These are phyloP conservation scores for Lepisosteus oculatus DNA, from an alignment of 2,113 vertebrate genomes.

Conservation along the genomic window DNA sequence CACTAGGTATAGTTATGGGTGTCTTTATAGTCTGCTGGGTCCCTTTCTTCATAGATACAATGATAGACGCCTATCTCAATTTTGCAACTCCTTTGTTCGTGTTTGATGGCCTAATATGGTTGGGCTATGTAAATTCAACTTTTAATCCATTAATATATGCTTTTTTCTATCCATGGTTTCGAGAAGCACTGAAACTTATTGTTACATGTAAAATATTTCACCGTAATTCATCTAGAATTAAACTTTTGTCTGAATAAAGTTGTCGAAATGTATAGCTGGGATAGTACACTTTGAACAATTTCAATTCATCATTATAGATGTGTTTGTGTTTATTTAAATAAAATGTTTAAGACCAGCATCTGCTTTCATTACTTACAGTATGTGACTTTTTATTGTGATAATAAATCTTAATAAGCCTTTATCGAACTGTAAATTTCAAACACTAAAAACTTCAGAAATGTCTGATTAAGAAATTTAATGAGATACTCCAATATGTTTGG, in stretches of 20 bases:
- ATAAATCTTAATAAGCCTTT: no score
- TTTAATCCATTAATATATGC: constrained; percentile 22
- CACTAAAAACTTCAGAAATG: no score
- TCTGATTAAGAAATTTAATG: no score
- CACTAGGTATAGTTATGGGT: constrained; percentile 11
- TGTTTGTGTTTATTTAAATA: no score
- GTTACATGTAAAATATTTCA: constrained; percentile 10
- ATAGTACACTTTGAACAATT: no score
- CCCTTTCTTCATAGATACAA: constrained; percentile 14
- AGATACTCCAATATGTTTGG: no score
- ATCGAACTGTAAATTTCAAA: no score
- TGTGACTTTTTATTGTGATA: no score
- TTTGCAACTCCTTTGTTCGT: constrained; percentile 7
- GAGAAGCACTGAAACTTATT: constrained; percentile 3
- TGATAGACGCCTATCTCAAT: constrained; percentile 12
- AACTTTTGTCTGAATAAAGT: constrained; percentile 1
- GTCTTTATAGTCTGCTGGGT: constrained; percentile 18
- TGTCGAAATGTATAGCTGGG: no score
- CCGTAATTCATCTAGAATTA: background rate
- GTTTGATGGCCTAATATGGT: constrained; percentile 7
- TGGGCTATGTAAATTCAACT: constrained; percentile 19
- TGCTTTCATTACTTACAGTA: no score
- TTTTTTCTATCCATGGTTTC: constrained; percentile 21
- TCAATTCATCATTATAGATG: no score
- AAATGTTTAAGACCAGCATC: no score